Evolutionary conservation across 2,113 vertebrate genomes (phyloP), one percentile per base, ranked within the genome.

Genomic region (Sinocyclocheilus grahami): DNA sequence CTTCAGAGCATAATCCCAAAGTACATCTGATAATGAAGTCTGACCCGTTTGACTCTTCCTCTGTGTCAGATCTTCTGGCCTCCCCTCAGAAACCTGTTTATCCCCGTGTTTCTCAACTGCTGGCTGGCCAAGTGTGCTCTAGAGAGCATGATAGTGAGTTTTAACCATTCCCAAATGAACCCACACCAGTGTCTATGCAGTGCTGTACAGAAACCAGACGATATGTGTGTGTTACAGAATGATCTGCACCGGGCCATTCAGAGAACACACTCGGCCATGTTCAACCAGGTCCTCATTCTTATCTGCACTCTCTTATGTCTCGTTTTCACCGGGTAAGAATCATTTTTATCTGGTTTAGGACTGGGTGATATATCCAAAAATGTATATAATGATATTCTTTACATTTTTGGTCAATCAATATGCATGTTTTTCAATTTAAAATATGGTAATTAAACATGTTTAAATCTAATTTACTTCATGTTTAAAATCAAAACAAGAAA

Each of bases 241-340:
- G 98, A 99, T 84, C 95, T 99, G 79, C 98, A 99, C 92, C 93
- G 98, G 3, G 98, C 97, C 24, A 99, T 99, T 90, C 96, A 99
- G 89, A 95, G 98, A 88, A 97, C 97, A 0, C 97, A 99, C 92
- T 99, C 98, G 0, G 98, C 98, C 0, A 99, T 99, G 98, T 98
- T 97, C 82, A 99, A 98, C 94, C 98, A 99, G 92, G 98, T 99
- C 75, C 96, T 98, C 60, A 97, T 99, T 87, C 95, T 99, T 8
- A 98, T 99, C 95, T 99, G 97, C 90, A 99, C 98, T 13, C 93
- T 99, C 81, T 95, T 99, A 5, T 98, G 98, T 81, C 96, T 99
- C 0, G 96, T 99, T 72, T 99, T 99, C 92, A 99, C 98, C 0
- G 97, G 98, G 98, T 99, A 92, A 96, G 95, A 84, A 85, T 62